Base-by-base conservation (phyloP, 2,888 invertebrate species). In the Hyppa rectilinea region DNA sequence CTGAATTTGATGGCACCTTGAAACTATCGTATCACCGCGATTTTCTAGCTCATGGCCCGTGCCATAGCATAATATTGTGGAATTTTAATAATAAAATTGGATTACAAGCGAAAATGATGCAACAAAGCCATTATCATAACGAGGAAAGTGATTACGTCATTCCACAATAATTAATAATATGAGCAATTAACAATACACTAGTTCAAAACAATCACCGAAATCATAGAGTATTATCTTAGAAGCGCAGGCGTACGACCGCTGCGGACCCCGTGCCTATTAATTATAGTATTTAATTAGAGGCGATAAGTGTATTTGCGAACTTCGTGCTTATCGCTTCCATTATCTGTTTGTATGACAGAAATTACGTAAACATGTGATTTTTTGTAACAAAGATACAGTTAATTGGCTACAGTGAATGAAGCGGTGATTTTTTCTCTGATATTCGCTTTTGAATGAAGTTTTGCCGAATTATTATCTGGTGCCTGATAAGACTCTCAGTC, bases 241-340 rank as follows among this genome's bases (percentile, higher is more conserved):
- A 52, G 56, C 61, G 70, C 59, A 65, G 59, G 68, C 82, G 80
- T 69, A 75, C 82, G 84, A 72, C 70, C 70, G 62, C 55, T 63
- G 52, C 38, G 59, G 76, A 80, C 80, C 81, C 71, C 71, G 78
- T 56, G 65, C 63, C 85, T 78, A 85, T 82, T 83, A 85, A 85
- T 83, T 87, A 85, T 87, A 87, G 84, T 90, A 88, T 92, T 92
- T 92, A 90, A 92, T 92, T 91, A 91, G 83, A 72, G 62, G 72
- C 81, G 89, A 91, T 90, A 91, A 90, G 81, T 85, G 60, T 89
- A 87, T 91, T 91, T 89, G 87, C 85, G 82, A 88, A 81, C 80
- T 84, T 83, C 82, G 79, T 77, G 71, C 78, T 86, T 89, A 89
- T 89, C 87, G 68, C 75, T n/a, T 52, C 75, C 65, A 82, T 85